phyloP scores from a whole-genome alignment of 2,113 vertebrate species.

The Silurus glanis region DNA sequence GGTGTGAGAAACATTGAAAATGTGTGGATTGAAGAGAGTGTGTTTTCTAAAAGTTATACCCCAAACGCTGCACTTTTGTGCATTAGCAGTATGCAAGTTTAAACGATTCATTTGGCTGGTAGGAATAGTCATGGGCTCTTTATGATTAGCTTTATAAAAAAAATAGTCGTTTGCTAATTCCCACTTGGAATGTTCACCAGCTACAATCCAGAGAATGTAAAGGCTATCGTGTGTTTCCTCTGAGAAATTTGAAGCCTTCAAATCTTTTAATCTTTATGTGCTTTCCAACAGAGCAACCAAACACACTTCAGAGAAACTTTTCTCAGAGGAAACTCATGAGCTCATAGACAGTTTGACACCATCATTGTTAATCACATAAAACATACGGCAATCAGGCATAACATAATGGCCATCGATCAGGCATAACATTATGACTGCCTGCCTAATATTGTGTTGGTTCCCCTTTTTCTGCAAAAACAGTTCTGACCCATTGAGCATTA shows the following conservation, averaged over 20 bases:
- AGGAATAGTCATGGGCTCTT: background rate
- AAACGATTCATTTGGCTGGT: background rate
- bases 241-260: background rate
- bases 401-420: too few species aligned
- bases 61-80: background rate
- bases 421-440: too few species aligned
- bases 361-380: too few species aligned
- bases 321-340: background rate
- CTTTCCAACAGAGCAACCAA: background rate
- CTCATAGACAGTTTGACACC: background rate
- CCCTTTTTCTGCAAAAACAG: too few species aligned
- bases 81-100: background rate
- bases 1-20: slow-evolving; percentile 17
- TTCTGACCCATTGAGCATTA: too few species aligned
- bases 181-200: background rate
- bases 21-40: background rate
- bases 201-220: background rate
- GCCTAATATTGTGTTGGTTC: too few species aligned
- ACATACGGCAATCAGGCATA: too few species aligned
- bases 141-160: background rate
- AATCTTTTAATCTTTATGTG: background rate
- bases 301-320: background rate
- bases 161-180: background rate
- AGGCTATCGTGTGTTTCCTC: background rate
- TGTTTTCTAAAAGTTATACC: background rate